A percentile compares a stretch with the other conserved stretches of the same genome.
Evolutionary conservation across 2,113 vertebrate genomes (phyloP).

Genomic region (Cyphomyrus discorhynchus): DNA sequence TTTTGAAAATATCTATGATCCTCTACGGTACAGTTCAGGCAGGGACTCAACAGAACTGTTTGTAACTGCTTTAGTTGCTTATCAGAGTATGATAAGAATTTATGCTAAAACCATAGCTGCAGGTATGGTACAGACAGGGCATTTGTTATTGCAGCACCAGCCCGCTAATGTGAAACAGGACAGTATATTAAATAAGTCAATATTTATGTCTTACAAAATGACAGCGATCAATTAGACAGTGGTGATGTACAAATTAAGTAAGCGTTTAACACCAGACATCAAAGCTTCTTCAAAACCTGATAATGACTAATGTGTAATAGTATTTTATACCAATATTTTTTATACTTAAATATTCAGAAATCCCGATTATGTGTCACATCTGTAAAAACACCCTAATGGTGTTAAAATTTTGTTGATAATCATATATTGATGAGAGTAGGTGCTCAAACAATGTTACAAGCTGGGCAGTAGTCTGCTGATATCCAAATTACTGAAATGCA

Average conservation of each 20-base stretch:
- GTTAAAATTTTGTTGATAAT: not conserved
- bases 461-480: not conserved
- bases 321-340: not conserved
- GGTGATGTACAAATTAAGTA: not conserved
- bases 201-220: not conserved
- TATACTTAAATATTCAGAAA: not conserved
- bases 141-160: not conserved
- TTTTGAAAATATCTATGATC: not conserved
- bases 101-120: not conserved
- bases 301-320: not conserved
- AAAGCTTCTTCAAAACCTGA: not conserved
- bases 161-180: not conserved
- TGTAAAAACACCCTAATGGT: not conserved
- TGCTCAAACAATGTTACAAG: not conserved
- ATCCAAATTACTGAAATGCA: conserved; percentile 2
- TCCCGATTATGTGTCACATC: not conserved
- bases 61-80: not conserved
- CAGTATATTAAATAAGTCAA: not conserved
- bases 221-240: not conserved
- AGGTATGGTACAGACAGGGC: not conserved
- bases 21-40: not conserved
- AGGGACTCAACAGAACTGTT: not conserved
- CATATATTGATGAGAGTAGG: not conserved
- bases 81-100: not conserved
- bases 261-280: not conserved